Evolutionary conservation across 1,140 invertebrate species (phyloP).

Genomic region (Drosophila truncata): DNA sequence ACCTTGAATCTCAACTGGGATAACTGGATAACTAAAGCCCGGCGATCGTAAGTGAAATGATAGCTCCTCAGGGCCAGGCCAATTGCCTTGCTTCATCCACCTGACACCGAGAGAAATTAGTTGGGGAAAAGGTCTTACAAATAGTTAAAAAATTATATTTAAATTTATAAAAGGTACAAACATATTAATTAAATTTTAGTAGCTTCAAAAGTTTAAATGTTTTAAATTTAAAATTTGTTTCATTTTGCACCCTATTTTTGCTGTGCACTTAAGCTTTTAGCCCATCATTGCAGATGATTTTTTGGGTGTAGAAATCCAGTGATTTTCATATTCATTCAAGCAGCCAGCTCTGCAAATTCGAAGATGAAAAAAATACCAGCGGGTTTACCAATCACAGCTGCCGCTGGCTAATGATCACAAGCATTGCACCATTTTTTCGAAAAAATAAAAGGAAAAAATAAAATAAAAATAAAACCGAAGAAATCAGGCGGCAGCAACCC

Average conservation of each 20-base stretch:
- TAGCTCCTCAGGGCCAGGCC: constrained; percentile 63
- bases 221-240: not conserved
- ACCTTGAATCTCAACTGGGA: constrained; percentile 71
- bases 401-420: constrained; percentile 68
- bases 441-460: constrained; percentile 10
- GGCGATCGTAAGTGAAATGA: constrained; percentile 72
- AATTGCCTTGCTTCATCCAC: constrained; percentile 38
- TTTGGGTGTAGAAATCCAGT: constrained; percentile 69
- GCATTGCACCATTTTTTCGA: constrained; percentile 67
- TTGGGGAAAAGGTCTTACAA: not conserved
- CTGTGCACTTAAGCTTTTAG: constrained; percentile 38
- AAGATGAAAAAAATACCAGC: constrained; percentile 53
- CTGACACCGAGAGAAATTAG: constrained; percentile 3
- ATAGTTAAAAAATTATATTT: rapidly evolving
- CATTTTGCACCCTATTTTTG: not conserved
- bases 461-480: not conserved
- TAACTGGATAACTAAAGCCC: constrained; percentile 52
- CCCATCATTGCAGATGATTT: constrained; percentile 58
- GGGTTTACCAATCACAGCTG: constrained; percentile 61
- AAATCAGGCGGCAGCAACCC: constrained; percentile 8
- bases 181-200: not conserved
- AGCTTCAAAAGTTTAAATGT: not conserved
- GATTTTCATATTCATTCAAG: constrained; percentile 78
- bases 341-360: constrained; percentile 67
- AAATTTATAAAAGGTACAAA: not conserved